Conservation (phyloP, 1,140 invertebrate species). For the Leucophenga varia region DNA sequence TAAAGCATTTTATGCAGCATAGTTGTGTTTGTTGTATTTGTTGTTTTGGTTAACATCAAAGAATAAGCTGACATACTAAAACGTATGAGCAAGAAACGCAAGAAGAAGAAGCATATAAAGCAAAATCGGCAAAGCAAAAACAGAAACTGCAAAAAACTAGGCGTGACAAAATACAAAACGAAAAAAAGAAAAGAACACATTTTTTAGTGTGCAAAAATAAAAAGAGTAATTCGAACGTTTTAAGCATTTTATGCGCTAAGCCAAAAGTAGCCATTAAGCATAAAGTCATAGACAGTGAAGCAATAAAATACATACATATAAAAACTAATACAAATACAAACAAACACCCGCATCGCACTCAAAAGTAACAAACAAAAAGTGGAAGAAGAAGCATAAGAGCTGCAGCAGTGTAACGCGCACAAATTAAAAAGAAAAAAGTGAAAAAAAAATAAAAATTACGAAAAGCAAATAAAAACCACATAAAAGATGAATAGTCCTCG, state of each 20-base stretch:
- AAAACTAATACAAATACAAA: too few relatives aligned
- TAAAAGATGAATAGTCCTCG: constrained; percentile 52
- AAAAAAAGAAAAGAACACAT: constrained; percentile 4
- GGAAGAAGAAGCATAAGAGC: too few relatives aligned
- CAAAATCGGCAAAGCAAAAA: constrained; percentile 28
- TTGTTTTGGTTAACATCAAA: constrained; percentile 32
- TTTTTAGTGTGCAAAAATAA: too few relatives aligned
- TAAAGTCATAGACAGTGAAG: too few relatives aligned
- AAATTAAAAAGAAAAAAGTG: constrained; percentile 9
- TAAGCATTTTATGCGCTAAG: too few relatives aligned
- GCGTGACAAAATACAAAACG: constrained; percentile 35
- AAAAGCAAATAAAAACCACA: constrained; percentile 7
- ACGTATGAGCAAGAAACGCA: constrained; percentile 31
- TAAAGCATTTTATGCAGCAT: constrained; percentile 22
- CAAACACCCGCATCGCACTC: too few relatives aligned
- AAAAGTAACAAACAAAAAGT: too few relatives aligned
- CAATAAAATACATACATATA: too few relatives aligned
- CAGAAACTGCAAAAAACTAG: constrained; percentile 42
- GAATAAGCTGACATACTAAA: constrained; percentile 24
- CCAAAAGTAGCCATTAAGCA: constrained; percentile 11
- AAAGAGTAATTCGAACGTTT: too few relatives aligned
- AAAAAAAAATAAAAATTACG: background rate
- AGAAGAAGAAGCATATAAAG: constrained; percentile 25
- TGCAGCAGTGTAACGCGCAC: too few relatives aligned
- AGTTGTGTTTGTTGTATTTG: constrained; percentile 11